A percentile compares a stretch with the other conserved stretches of the same genome.
phyloP scores from a whole-genome alignment of 2,797 vertebrate genomes.

The Novumbra hubbsi region DNA sequence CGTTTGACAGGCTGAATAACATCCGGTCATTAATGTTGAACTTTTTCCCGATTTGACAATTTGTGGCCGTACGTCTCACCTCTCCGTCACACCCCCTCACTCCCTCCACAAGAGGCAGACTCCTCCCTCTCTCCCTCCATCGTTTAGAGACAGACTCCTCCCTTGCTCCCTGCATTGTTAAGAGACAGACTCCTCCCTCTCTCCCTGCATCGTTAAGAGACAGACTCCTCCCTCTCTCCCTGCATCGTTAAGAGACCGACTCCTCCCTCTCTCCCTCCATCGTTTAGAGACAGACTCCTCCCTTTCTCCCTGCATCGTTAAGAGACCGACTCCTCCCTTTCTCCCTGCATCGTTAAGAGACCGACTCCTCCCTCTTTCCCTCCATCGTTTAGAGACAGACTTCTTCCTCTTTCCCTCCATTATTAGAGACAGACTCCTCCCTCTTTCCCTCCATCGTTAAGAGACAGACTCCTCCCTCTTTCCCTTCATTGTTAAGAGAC shows the following conservation, averaged over 20 bases:
- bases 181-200: too few relatives aligned
- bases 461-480: too few relatives aligned
- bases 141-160: background rate
- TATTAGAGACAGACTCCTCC: too few relatives aligned
- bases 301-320: slow-evolving; percentile 9
- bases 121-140: background rate
- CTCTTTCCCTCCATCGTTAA: too few relatives aligned
- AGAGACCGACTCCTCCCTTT: background rate
- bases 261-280: slow-evolving; percentile 29
- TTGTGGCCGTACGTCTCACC: background rate
- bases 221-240: background rate
- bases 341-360: background rate
- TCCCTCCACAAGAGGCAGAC: background rate
- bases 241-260: slow-evolving; percentile 8
- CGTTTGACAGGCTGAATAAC: too few relatives aligned
- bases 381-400: background rate
- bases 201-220: too few relatives aligned
- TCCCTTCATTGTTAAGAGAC: too few relatives aligned
- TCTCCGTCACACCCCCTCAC: background rate
- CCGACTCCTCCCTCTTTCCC: background rate
- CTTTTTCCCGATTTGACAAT: background rate
- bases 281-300: background rate
- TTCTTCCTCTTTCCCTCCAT: too few relatives aligned
- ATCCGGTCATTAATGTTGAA: background rate
- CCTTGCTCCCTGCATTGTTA: too few relatives aligned